phyloP scores from a whole-genome alignment of 1,140 invertebrate species.

The Saccostrea echinata region DNA sequence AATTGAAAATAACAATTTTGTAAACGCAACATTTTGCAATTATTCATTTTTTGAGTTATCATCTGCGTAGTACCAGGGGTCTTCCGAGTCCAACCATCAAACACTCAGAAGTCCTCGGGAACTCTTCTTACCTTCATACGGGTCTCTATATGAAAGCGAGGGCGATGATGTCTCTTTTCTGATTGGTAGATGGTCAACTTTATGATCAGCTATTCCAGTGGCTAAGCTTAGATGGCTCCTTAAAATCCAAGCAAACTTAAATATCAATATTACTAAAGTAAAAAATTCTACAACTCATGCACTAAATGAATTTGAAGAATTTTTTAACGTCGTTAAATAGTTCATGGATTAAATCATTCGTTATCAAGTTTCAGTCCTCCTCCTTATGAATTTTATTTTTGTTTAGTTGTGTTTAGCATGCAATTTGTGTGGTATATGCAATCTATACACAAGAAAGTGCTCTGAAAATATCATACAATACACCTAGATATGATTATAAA shows the following conservation, averaged over 20 bases:
- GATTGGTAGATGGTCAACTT: slow-evolving; percentile 66
- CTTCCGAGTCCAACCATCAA: no score
- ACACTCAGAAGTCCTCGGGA: no score
- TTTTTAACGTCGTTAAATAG: background rate
- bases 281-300: no score
- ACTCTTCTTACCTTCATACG: slow-evolving; percentile 66
- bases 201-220: slow-evolving; percentile 70
- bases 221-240: slow-evolving; percentile 76
- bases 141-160: slow-evolving; percentile 69
- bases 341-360: no score
- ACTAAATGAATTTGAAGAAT: no score
- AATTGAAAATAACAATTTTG: no score
- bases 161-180: slow-evolving; percentile 61
- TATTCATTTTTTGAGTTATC: no score
- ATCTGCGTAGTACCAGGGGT: no score
- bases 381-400: background rate
- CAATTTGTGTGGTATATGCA: background rate
- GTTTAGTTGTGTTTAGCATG: background rate
- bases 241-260: slow-evolving; percentile 28
- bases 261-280: no score
- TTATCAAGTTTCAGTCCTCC: background rate
- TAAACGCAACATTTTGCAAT: no score
- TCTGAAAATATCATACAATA: background rate
- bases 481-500: background rate
- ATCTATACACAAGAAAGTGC: slow-evolving; percentile 17